Percentiles rank a stretch among this genome's conserved stretches.
Evolutionary conservation across 2,113 vertebrate species (phyloP).

Genomic region (Mellivora capensis): DNA sequence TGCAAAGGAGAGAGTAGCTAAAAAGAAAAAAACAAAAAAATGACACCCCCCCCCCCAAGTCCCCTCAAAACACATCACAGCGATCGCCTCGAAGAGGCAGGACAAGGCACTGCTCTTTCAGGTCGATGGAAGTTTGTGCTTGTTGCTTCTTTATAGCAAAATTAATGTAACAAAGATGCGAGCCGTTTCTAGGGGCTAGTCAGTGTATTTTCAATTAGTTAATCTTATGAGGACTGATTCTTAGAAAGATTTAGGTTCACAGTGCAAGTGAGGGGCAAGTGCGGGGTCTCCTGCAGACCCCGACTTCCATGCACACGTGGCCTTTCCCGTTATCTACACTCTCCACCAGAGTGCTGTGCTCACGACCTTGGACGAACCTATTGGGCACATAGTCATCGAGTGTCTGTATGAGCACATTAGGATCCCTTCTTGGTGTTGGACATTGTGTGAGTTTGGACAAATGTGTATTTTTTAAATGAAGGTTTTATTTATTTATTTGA

Average conservation of each 20-base stretch:
- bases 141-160: background rate
- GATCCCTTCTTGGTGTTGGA: background rate
- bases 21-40: too few relatives aligned
- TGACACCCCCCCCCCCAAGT: too few relatives aligned
- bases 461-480: background rate
- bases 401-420: background rate
- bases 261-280: background rate
- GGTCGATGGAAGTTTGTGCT: background rate
- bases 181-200: background rate
- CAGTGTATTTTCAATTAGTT: background rate
- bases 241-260: background rate
- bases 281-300: background rate
- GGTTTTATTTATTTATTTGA: too few relatives aligned
- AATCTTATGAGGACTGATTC: background rate
- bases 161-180: background rate
- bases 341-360: background rate
- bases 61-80: background rate
- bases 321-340: background rate
- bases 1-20: background rate
- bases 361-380: background rate
- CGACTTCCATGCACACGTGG: fast-evolving
- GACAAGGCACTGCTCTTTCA: background rate
- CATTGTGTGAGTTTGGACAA: background rate
- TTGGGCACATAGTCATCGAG: too few relatives aligned
- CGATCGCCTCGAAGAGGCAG: background rate